These are phyloP conservation scores for Zeus faber DNA, from an alignment of 2,113 vertebrate genomes.

Conservation along the genomic window DNA sequence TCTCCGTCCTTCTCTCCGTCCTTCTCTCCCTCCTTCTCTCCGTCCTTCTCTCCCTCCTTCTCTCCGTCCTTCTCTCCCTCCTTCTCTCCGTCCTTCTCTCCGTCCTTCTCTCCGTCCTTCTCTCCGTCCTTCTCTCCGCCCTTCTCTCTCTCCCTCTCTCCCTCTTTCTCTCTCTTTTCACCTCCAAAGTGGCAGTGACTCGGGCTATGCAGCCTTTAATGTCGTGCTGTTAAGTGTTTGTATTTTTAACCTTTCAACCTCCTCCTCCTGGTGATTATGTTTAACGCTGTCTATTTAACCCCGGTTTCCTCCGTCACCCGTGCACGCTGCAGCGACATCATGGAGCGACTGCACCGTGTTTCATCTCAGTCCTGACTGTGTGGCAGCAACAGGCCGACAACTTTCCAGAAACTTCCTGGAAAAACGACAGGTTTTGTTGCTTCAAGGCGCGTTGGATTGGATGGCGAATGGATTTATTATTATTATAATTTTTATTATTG, in stretches of 20 bases:
- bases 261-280: conserved; percentile 4
- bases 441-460: no score
- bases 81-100: conserved; percentile 8
- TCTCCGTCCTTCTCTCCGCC: no score
- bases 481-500: no score
- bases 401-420: no score
- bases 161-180: conserved; percentile 1
- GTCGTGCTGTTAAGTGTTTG: conserved; percentile 53
- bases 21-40: no score
- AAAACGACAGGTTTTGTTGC: no score
- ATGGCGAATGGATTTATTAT: no score
- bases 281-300: conserved; percentile 9
- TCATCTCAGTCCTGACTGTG: no score
- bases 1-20: no score
- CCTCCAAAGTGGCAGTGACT: neutral
- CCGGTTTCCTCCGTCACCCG: conserved; percentile 36
- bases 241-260: conserved; percentile 58
- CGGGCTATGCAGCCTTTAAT: conserved; percentile 63
- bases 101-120: conserved; percentile 10
- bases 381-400: no score
- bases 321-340: conserved; percentile 34
- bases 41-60: no score
- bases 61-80: conserved; percentile 2
- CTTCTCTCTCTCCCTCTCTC: conserved; percentile 17
- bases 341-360: conserved; percentile 32